Evolutionary conservation across 2,888 invertebrate species (phyloP).

Genomic region (Syrista parreyssii): DNA sequence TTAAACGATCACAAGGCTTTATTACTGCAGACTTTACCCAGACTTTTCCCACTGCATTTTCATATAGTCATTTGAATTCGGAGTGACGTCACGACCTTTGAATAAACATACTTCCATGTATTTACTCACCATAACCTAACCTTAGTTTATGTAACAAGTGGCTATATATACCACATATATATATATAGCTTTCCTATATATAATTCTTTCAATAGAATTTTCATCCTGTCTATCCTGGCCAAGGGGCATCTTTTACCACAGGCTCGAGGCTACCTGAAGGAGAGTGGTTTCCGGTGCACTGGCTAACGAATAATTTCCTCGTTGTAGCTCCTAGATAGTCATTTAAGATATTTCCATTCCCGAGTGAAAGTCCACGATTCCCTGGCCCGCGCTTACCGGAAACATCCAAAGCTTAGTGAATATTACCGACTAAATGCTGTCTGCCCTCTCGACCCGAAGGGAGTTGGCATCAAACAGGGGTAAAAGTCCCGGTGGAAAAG

Average conservation of each 20-base stretch:
- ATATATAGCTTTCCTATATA: not conserved
- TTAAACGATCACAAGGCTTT: constrained; percentile 30
- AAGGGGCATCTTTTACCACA: not conserved
- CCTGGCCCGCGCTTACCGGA: constrained; percentile 8
- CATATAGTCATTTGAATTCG: not conserved
- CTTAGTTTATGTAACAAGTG: not conserved
- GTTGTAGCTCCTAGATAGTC: not conserved
- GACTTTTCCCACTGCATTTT: not conserved
- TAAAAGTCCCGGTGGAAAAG: not conserved
- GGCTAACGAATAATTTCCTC: constrained; percentile 59
- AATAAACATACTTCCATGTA: not conserved
- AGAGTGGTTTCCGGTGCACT: constrained; percentile 57
- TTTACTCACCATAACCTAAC: not conserved
- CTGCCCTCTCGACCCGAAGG: constrained; percentile 9
- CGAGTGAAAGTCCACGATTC: not conserved
- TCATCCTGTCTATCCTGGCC: not conserved
- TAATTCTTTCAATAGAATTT: not conserved
- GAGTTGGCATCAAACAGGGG: not conserved
- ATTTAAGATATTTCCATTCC: not conserved
- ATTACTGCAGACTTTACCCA: constrained; percentile 10
- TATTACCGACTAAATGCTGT: constrained; percentile 43
- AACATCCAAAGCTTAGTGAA: constrained; percentile 29
- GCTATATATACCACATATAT: not conserved
- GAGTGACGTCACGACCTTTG: not conserved
- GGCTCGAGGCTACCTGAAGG: constrained; percentile 23